Percentiles rank a stretch among this genome's conserved stretches.
Evolutionary conservation across 2,113 vertebrate species (phyloP).

Genomic region (Pluvialis apricaria): DNA sequence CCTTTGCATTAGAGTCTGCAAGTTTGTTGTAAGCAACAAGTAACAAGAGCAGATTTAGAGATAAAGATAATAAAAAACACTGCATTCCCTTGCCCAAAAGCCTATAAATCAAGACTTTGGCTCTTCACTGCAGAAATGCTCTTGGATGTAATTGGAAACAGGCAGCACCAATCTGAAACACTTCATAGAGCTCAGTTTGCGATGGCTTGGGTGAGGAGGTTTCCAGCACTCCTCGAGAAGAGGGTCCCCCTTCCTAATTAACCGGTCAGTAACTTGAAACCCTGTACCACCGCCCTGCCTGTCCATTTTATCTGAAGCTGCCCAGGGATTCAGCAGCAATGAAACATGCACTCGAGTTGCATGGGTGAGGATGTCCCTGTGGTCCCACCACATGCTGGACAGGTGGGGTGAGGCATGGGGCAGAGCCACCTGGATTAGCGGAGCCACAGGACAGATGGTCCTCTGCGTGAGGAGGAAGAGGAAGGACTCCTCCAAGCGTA

Average conservation of each 20-base stretch:
- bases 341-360: accelerated
- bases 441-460: background rate
- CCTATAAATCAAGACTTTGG: conserved; percentile 58
- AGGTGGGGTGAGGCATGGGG: background rate
- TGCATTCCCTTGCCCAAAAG: conserved; percentile 45
- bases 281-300: background rate
- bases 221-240: background rate
- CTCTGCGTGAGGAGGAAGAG: accelerated
- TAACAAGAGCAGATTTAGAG: conserved; percentile 46
- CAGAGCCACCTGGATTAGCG: background rate
- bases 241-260: background rate
- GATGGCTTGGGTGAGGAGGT: background rate
- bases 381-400: accelerated
- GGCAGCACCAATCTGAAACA: background rate
- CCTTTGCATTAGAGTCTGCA: background rate
- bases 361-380: background rate
- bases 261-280: background rate
- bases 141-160: conserved; percentile 41
- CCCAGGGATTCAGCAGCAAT: background rate
- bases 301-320: background rate
- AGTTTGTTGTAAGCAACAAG: conserved; percentile 43
- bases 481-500: background rate
- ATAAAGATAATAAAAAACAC: conserved; percentile 51
- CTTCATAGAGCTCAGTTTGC: background rate
- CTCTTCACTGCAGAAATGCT: conserved; percentile 6